These are phyloP conservation scores for Diphyllodes magnificus DNA, from an alignment of 2,113 vertebrate genomes.

Conservation along the genomic window DNA sequence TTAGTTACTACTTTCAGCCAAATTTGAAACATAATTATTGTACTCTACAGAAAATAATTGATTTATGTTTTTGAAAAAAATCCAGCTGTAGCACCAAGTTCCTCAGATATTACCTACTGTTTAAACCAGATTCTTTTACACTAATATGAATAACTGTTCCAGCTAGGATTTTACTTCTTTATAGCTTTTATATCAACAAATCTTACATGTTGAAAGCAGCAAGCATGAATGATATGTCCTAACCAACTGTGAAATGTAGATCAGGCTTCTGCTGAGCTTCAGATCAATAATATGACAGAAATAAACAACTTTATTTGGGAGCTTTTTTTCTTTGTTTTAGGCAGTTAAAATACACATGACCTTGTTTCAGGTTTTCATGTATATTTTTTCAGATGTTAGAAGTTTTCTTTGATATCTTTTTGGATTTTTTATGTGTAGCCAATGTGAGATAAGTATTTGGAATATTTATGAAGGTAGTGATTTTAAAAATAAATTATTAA, in stretches of 20 bases:
- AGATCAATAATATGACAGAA: background rate
- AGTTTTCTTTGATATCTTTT: background rate
- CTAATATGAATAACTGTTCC: background rate
- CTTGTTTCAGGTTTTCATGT: background rate
- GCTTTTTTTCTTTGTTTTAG: background rate
- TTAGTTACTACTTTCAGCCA: background rate
- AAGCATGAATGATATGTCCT: background rate
- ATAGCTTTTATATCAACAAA: background rate
- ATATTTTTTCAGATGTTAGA: background rate
- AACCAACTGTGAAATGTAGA: background rate
- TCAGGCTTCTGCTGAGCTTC: background rate
- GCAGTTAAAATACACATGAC: background rate
- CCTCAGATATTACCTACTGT: background rate
- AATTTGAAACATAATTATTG: background rate
- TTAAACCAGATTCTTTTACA: background rate
- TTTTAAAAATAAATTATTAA: background rate
- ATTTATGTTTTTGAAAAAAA: background rate
- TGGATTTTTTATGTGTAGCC: background rate
- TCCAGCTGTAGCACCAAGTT: background rate
- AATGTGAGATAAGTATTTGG: background rate
- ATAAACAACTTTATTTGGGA: background rate
- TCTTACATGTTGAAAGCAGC: background rate
- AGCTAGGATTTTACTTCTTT: background rate
- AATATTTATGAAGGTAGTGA: background rate
- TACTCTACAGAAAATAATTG: background rate